Conservation (phyloP, 1,140 invertebrate genomes). For the Apis laboriosa region DNA sequence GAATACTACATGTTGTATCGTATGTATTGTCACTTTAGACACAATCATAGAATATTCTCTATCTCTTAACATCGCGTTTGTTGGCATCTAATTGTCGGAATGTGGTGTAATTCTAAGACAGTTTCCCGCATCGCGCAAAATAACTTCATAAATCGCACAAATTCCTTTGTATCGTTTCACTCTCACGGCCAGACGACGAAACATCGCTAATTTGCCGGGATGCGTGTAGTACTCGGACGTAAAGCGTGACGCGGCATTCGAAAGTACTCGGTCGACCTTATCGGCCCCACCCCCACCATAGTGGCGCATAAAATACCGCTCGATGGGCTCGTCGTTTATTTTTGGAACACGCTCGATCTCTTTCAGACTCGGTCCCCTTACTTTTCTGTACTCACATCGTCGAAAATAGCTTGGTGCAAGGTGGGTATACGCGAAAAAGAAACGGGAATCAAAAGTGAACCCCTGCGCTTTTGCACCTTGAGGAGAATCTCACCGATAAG, state of each 20-base stretch:
- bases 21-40: no score
- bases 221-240: background rate
- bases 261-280: slow-evolving; percentile 55
- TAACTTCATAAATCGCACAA: background rate
- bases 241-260: slow-evolving; percentile 39
- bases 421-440: slow-evolving; percentile 52
- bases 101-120: no score
- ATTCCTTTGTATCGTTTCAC: background rate
- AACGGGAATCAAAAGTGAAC: slow-evolving; percentile 45
- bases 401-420: slow-evolving; percentile 64
- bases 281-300: slow-evolving; percentile 7
- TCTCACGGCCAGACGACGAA: background rate
- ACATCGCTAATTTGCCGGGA: slow-evolving; percentile 14
- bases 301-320: slow-evolving; percentile 46
- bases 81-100: no score
- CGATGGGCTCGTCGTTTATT: slow-evolving; percentile 68
- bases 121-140: background rate
- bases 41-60: no score
- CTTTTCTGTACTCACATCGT: slow-evolving; percentile 58
- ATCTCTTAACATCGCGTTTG: no score
- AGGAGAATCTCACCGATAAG: background rate
- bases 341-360: slow-evolving; percentile 62
- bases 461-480: slow-evolving; percentile 15
- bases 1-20: no score
- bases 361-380: slow-evolving; percentile 61